Conservation (phyloP, 1,140 invertebrate species). For the Scaptomyza pallida region DNA sequence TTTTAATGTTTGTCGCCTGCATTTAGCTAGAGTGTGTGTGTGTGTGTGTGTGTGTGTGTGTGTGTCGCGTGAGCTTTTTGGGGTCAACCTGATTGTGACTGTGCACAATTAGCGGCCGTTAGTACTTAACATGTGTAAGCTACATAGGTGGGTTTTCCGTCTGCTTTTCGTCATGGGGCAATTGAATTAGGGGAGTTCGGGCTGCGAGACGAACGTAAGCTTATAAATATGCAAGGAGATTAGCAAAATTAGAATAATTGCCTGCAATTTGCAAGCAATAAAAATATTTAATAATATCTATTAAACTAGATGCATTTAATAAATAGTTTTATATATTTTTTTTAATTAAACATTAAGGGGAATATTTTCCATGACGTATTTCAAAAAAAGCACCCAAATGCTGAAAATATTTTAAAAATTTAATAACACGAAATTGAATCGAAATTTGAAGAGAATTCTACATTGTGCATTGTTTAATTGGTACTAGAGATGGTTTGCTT, state of each 20-base stretch:
- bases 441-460: too few species aligned
- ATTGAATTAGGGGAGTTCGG: background rate
- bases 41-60: constrained; percentile 24
- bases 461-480: too few species aligned
- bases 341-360: too few species aligned
- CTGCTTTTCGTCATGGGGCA: constrained; percentile 21
- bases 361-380: too few species aligned
- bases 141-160: constrained; percentile 57
- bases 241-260: background rate
- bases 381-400: too few species aligned
- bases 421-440: too few species aligned
- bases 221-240: background rate
- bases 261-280: background rate
- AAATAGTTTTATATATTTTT: too few species aligned
- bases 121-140: constrained; percentile 64
- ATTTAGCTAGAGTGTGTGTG: constrained; percentile 18
- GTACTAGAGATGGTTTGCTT: too few species aligned
- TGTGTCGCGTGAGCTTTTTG: constrained; percentile 51
- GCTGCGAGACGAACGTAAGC: too few species aligned
- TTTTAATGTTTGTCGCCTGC: constrained; percentile 77
- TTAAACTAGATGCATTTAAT: too few species aligned
- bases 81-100: constrained; percentile 45
- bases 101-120: constrained; percentile 68
- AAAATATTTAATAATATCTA: too few species aligned
- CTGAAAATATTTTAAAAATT: too few species aligned